Evolutionary conservation across 1,140 invertebrate species (phyloP).

Genomic region (Drosophila asahinai): DNA sequence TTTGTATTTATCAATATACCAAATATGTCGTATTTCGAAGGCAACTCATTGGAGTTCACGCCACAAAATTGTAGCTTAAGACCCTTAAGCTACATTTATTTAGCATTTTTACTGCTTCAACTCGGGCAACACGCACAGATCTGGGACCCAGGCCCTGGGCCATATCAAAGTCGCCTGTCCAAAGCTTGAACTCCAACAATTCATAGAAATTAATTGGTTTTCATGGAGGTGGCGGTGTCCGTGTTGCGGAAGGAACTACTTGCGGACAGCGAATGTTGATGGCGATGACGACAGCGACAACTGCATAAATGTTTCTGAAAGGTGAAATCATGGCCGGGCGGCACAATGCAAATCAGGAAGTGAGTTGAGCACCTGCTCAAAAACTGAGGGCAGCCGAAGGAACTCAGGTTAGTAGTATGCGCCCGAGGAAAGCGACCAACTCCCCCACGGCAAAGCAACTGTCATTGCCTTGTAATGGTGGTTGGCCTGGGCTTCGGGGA

Average conservation of each 20-base stretch:
- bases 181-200: constrained; percentile 74
- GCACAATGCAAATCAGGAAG: constrained; percentile 72
- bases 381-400: constrained; percentile 23
- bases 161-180: constrained; percentile 68
- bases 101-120: constrained; percentile 33
- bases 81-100: background rate
- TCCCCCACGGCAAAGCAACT: constrained; percentile 24
- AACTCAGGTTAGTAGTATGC: constrained; percentile 13
- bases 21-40: background rate
- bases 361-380: constrained; percentile 68
- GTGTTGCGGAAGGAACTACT: constrained; percentile 75
- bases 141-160: constrained; percentile 39
- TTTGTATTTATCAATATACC: no score
- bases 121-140: constrained; percentile 46
- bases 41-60: background rate
- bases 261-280: constrained; percentile 69
- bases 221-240: constrained; percentile 48
- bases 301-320: constrained; percentile 52
- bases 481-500: constrained; percentile 6
- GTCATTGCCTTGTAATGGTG: constrained; percentile 38
- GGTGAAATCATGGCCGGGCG: constrained; percentile 43
- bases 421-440: background rate
- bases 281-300: constrained; percentile 56
- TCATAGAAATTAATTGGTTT: constrained; percentile 81
- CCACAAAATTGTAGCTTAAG: background rate